phyloP scores from a whole-genome alignment of 2,113 vertebrate species.

The Neodontobutis hainanensis region DNA sequence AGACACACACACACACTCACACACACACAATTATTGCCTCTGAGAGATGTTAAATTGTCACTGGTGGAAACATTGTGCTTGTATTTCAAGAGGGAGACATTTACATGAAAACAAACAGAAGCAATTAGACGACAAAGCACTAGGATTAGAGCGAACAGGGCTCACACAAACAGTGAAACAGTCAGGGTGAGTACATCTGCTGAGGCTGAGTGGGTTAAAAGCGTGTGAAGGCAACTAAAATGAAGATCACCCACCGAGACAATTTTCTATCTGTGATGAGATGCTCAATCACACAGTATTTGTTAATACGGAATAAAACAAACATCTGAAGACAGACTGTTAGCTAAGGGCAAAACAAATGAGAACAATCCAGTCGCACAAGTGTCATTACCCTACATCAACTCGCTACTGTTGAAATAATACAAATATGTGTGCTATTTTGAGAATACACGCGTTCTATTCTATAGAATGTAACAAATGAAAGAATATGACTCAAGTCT shows the following conservation, averaged over 20 bases:
- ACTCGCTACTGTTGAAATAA: conserved; percentile 5
- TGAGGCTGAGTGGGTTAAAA: conserved; percentile 11
- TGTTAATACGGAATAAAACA: neutral
- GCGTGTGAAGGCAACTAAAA: conserved; percentile 11
- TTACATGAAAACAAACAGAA: conserved; percentile 60
- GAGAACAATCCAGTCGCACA: conserved; percentile 29
- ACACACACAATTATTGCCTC: conserved; percentile 11
- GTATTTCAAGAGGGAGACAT: conserved; percentile 36
- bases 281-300: conserved; percentile 1
- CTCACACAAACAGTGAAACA: neutral
- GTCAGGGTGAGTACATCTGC: conserved; percentile 11
- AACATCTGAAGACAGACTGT: conserved; percentile 9
- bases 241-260: conserved; percentile 1
- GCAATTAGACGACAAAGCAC: conserved; percentile 57
- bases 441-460: too few species aligned
- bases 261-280: conserved; percentile 9
- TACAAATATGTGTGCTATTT: neutral
- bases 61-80: conserved; percentile 44
- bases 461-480: too few species aligned
- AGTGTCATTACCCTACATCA: neutral
- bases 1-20: conserved; percentile 27
- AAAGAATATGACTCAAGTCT: too few species aligned
- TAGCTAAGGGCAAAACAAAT: conserved; percentile 2
- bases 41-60: conserved; percentile 42
- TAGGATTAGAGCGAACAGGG: neutral